Evolutionary conservation across 1,140 invertebrate genomes (phyloP), one percentile per base, ranked within the genome.

Genomic region (Tetraneura akinire): DNA sequence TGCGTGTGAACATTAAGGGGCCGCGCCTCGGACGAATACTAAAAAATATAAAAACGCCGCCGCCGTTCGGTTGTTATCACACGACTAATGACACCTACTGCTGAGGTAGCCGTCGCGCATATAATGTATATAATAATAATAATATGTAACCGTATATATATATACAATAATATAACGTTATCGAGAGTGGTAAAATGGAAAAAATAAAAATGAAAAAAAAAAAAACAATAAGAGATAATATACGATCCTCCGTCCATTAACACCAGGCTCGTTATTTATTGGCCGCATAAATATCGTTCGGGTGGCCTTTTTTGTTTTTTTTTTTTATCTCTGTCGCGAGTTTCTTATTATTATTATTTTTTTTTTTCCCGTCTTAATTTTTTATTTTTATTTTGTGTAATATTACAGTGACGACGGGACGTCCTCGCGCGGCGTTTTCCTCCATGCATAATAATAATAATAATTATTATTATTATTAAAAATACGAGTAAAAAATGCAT

Each of bases 11-110:
- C 74, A 62, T 78, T 78, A 78, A 78, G 74, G 16, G 23, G 53
- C 53, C 53, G 73, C 73, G 26, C 73, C 74, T 78, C n/a, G 37
- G 71, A 71, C 66, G 66, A 73, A 64, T 64, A 64, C 29, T 64
- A 64, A 68, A 45, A 45, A 45, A 42, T 42, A 37, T 18, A 42
- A 66, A 16, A 42, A 70, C 49, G 47, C 45, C 71, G 51, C 64
- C 57, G 57, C 23, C 55, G 57, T 62, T 62, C 68, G 68, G 68
- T 78, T 78, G 74, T 78, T 78, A 78, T 78, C 74, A 78, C 74
- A 78, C 74, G 74, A 78, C 74, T 78, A 78, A 78, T 78, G 74
- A 78, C 74, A 78, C 74, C 74, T 78, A 78, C 74, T 78, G 74
- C 74, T 78, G 74, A 78, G 74, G 74, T 60, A 78, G 74, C 71